Percentiles rank a stretch among this genome's conserved stretches.
Conservation (phyloP, 2,113 vertebrate genomes). For the Oryzias melastigma region DNA sequence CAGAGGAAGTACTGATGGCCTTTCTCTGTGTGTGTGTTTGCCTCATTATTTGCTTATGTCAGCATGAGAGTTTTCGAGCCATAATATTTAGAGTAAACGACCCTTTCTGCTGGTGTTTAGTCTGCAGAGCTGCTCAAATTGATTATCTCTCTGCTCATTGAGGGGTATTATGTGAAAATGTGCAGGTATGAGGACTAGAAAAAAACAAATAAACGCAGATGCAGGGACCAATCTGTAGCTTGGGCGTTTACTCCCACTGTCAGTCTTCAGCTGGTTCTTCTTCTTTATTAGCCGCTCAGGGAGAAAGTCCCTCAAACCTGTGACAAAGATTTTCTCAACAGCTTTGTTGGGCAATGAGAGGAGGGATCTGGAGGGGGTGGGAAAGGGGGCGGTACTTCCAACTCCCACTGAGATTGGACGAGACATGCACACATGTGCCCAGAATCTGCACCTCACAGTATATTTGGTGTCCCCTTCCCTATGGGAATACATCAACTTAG, state of each 20-base stretch:
- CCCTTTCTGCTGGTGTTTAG: slow-evolving; percentile 7
- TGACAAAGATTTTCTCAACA: slow-evolving; percentile 57
- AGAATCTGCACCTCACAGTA: slow-evolving; percentile 19
- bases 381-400: slow-evolving; percentile 18
- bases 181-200: slow-evolving; percentile 16
- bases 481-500: background rate
- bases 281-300: slow-evolving; percentile 61
- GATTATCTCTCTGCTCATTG: slow-evolving; percentile 2
- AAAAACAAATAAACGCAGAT: slow-evolving; percentile 1
- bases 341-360: slow-evolving; percentile 48
- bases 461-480: background rate
- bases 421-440: slow-evolving; percentile 40
- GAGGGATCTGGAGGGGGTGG: background rate
- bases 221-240: slow-evolving; percentile 9
- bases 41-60: slow-evolving; percentile 36
- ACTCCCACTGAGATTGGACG: slow-evolving; percentile 64
- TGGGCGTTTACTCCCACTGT: slow-evolving; percentile 35
- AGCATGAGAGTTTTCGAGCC: slow-evolving; percentile 18
- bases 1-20: slow-evolving; percentile 40
- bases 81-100: slow-evolving; percentile 11
- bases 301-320: slow-evolving; percentile 59
- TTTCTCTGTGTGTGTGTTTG: slow-evolving; percentile 16
- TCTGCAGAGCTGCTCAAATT: background rate
- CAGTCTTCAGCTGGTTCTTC: slow-evolving; percentile 53
- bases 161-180: background rate